A percentile compares a stretch with the other conserved stretches of the same genome.
phyloP scores from a whole-genome alignment of 2,797 vertebrate species.

The Valencia hispanica region DNA sequence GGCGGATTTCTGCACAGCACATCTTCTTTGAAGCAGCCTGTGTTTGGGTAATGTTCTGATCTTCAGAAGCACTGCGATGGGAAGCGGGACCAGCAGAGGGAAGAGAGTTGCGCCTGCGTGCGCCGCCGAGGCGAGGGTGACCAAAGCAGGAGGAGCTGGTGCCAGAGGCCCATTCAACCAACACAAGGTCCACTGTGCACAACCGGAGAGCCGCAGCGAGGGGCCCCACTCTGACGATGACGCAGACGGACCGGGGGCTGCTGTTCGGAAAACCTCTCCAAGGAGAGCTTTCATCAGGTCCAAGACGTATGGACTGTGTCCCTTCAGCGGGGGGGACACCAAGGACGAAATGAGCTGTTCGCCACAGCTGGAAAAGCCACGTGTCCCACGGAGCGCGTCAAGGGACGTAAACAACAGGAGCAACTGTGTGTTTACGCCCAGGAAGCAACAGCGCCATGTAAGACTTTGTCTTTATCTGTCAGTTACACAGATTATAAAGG shows the following conservation, averaged over 20 bases:
- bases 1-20: conserved; percentile 14
- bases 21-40: no score
- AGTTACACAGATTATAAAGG: no score
- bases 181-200: conserved; percentile 45
- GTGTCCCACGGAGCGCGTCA: conserved; percentile 28
- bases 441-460: conserved; percentile 51
- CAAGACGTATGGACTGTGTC: conserved; percentile 72
- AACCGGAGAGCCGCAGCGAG: conserved; percentile 62
- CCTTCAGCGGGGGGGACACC: conserved; percentile 52
- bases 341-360: conserved; percentile 43
- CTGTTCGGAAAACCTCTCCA: conserved; percentile 23
- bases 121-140: conserved; percentile 48
- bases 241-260: conserved; percentile 19
- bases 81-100: conserved; percentile 75
- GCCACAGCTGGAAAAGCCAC: conserved; percentile 37
- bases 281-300: conserved; percentile 60
- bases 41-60: conserved; percentile 9
- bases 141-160: conserved; percentile 26
- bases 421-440: conserved; percentile 40
- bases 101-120: conserved; percentile 79
- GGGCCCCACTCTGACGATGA: conserved; percentile 64
- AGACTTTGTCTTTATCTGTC: conserved; percentile 19
- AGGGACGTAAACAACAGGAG: conserved; percentile 56
- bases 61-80: conserved; percentile 65
- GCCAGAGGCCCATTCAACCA: conserved; percentile 45